These are phyloP conservation scores for Allophyes oxyacanthae DNA, from an alignment of 2,888 invertebrate genomes.

Conservation along the genomic window DNA sequence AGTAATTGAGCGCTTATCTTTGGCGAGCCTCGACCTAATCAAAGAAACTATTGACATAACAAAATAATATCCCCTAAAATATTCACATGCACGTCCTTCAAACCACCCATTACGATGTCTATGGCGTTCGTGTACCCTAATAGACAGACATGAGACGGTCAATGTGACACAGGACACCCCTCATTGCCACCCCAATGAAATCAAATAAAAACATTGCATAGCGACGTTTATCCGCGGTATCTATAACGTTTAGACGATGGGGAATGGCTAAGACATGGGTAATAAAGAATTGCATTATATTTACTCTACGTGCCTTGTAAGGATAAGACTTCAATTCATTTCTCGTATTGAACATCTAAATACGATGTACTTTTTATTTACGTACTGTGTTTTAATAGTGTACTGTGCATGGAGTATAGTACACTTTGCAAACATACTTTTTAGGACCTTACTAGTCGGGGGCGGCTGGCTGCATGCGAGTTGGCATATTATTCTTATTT, in stretches of 20 bases:
- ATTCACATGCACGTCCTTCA: conserved; percentile 65
- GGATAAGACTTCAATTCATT: not conserved
- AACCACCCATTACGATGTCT: conserved; percentile 70
- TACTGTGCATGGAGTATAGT: too few relatives aligned
- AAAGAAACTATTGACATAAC: conserved; percentile 5
- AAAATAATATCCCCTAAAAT: conserved; percentile 46
- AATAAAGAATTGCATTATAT: conserved; percentile 41
- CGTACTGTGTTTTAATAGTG: too few relatives aligned
- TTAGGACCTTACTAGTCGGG: too few relatives aligned
- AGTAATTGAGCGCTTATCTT: too few relatives aligned
- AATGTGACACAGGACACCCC: conserved; percentile 79
- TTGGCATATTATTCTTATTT: too few relatives aligned
- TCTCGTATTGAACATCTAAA: too few relatives aligned
- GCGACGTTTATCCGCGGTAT: conserved; percentile 63
- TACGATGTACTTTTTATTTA: too few relatives aligned
- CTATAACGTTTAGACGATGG: conserved; percentile 56
- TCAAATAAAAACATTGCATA: conserved; percentile 81
- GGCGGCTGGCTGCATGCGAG: too few relatives aligned
- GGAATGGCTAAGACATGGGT: conserved; percentile 50
- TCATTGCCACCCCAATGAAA: conserved; percentile 71
- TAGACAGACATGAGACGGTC: conserved; percentile 78
- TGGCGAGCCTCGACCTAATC: conserved; percentile 6
- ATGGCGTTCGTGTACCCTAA: conserved; percentile 77
- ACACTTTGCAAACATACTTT: too few relatives aligned
- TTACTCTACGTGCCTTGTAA: conserved; percentile 9